A percentile compares a stretch with the other conserved stretches of the same genome.
Evolutionary conservation across 2,888 invertebrate genomes (phyloP).

Genomic region (Aleiodes alternator): DNA sequence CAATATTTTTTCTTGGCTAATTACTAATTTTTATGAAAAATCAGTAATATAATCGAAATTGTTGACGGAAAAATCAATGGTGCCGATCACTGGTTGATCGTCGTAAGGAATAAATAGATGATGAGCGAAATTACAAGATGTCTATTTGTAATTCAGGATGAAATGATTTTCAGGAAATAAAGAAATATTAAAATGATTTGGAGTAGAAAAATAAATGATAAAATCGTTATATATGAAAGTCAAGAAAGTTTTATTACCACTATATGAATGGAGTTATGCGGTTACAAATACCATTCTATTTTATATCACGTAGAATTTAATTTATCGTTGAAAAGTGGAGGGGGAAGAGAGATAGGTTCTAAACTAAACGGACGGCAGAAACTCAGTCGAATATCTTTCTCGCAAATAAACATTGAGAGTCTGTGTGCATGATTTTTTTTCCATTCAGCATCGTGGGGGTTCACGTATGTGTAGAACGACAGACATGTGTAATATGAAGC

Average conservation of each 20-base stretch:
- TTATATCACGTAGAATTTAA: conserved; percentile 17
- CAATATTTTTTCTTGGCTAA: too few species aligned
- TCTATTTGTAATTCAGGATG: not conserved
- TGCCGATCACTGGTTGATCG: too few species aligned
- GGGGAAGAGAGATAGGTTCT: too few species aligned
- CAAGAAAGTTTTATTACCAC: conserved; percentile 6
- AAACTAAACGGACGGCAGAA: too few species aligned
- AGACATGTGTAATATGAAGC: too few species aligned
- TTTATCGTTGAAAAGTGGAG: not conserved
- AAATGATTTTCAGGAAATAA: not conserved
- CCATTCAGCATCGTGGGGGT: conserved; percentile 26
- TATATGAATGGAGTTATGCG: conserved; percentile 30
- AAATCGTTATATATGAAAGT: not conserved
- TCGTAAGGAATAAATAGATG: not conserved
- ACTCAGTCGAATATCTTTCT: too few species aligned
- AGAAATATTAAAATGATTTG: not conserved
- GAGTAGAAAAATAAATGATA: too few species aligned
- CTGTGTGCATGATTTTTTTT: too few species aligned
- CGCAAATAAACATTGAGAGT: not conserved
- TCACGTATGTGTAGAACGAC: conserved; percentile 6
- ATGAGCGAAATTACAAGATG: not conserved
- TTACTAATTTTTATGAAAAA: too few species aligned
- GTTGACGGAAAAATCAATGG: too few species aligned
- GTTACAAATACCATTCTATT: not conserved
- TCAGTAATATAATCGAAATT: too few species aligned